A percentile compares a stretch with the other conserved stretches of the same genome.
phyloP scores from a whole-genome alignment of 2,797 vertebrate species.

The Pagetopsis macropterus region DNA sequence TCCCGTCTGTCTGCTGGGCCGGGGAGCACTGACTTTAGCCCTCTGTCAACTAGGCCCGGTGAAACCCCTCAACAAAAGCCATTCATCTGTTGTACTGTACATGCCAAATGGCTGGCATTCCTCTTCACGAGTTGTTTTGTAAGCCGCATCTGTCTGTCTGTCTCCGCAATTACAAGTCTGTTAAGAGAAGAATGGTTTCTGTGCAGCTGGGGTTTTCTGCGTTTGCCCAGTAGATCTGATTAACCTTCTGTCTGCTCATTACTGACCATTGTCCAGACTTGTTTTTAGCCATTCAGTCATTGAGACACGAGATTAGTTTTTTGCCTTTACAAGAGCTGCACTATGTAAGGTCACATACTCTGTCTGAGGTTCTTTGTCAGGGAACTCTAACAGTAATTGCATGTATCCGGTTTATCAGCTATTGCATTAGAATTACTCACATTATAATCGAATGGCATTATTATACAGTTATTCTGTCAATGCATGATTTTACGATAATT shows the following conservation, averaged over 20 bases:
- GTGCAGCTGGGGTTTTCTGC: constrained; percentile 78
- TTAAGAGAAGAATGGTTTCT: constrained; percentile 80
- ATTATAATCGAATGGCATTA: constrained; percentile 22
- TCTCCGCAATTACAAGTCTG: constrained; percentile 77
- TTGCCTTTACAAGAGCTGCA: constrained; percentile 63
- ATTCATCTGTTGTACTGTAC: constrained; percentile 82
- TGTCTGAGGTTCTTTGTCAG: constrained; percentile 53
- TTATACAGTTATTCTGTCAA: background rate
- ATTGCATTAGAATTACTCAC: constrained; percentile 19
- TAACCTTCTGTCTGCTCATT: constrained; percentile 80
- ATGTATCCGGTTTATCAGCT: constrained; percentile 40
- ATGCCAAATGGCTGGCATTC: constrained; percentile 80
- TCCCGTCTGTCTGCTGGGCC: constrained; percentile 74
- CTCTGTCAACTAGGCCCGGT: constrained; percentile 76
- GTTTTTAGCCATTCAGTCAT: constrained; percentile 57
- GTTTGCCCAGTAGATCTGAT: constrained; percentile 79
- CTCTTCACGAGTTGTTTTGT: constrained; percentile 78
- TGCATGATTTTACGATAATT: background rate
- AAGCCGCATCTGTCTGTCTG: constrained; percentile 78
- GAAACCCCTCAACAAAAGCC: constrained; percentile 81
- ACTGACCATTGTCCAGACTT: constrained; percentile 74
- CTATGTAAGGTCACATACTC: constrained; percentile 44
- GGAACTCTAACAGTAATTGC: constrained; percentile 45
- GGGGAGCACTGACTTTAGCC: constrained; percentile 80
- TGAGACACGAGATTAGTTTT: constrained; percentile 60